Evolutionary conservation across 1,140 invertebrate genomes (phyloP), one percentile per base, ranked within the genome.

Genomic region (Drosophila simulans): DNA sequence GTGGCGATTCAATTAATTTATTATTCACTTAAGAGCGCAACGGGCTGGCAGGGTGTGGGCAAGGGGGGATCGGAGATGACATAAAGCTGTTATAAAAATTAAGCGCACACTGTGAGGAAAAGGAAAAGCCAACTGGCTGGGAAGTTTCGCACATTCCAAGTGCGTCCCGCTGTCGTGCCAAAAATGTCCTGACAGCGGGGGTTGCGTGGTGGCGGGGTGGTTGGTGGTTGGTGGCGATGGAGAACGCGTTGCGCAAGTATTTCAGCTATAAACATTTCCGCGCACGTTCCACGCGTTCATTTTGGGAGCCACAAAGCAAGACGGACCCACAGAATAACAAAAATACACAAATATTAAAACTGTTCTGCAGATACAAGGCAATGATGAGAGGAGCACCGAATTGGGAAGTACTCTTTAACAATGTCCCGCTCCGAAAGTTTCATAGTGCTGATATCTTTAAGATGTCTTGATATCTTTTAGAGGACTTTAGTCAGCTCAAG

Each of bases 31-130:
- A 88, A 83, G 71, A 89, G 58, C 68, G 52, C 73, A 63, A 63
- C 73, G 72, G 71, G 70, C 43, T 10, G 45, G 27, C 31, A 20
- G 34, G 22, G 17, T 8, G 58, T 37, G 20, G 48, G 22, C 5
- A 5, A n/a, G 55, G 12, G 31, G 4, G 37, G 31, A 31, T 31
- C 7, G 70, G 25, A 10, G 69, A 20, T 57, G 66, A 25, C 83
- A 86, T 86, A 88, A 88, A 86, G 88, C 82, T 88, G 82, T 88
- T 86, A 86, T 86, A 82, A 86, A 85, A 82, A 88, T 85, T 86
- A 82, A 85, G 80, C 53, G 51, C 82, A 72, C 70, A 83, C 63
- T 62, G 20, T 49, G 71, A 62, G 43, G 60, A 46, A 34, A 13
- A 22, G 4, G 12, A 7, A 17, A 4, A 45, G 11, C 10, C 34